Evolutionary conservation across 2,888 invertebrate species (phyloP).

Genomic region (Cephus spinipes): DNA sequence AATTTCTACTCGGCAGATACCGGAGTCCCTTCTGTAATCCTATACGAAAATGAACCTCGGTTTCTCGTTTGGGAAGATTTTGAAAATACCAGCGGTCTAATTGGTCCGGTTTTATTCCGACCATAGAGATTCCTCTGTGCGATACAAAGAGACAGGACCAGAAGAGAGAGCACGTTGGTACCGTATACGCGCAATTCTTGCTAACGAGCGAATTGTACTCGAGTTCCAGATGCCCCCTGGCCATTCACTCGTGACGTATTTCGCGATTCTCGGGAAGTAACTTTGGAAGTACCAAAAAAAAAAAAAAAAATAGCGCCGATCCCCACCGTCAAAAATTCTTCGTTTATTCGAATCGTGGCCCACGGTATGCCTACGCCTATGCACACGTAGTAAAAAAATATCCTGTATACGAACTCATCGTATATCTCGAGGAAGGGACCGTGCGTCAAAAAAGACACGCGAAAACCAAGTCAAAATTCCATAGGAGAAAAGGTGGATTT

Average conservation of each 20-base stretch:
- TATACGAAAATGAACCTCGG: background rate
- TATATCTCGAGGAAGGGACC: background rate
- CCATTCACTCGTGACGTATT: background rate
- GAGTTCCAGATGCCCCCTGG: background rate
- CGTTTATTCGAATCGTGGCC: background rate
- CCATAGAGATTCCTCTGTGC: background rate
- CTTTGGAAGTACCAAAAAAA: background rate
- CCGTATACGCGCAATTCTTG: background rate
- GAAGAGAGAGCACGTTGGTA: background rate
- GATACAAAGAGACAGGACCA: background rate
- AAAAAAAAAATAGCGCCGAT: background rate
- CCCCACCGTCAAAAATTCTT: background rate
- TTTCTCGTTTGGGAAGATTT: background rate
- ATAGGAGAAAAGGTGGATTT: background rate
- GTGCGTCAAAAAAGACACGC: background rate
- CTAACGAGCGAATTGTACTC: background rate
- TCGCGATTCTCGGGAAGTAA: background rate
- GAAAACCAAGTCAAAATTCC: background rate
- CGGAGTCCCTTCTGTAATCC: background rate
- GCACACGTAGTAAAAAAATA: background rate
- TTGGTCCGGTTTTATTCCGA: background rate
- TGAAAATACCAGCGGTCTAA: background rate
- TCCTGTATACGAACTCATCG: background rate
- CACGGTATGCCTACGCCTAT: background rate
- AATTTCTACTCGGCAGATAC: background rate